Percentiles rank a stretch among this genome's conserved stretches.
phyloP scores from a whole-genome alignment of 2,113 vertebrate genomes.

The Eolophus roseicapilla region DNA sequence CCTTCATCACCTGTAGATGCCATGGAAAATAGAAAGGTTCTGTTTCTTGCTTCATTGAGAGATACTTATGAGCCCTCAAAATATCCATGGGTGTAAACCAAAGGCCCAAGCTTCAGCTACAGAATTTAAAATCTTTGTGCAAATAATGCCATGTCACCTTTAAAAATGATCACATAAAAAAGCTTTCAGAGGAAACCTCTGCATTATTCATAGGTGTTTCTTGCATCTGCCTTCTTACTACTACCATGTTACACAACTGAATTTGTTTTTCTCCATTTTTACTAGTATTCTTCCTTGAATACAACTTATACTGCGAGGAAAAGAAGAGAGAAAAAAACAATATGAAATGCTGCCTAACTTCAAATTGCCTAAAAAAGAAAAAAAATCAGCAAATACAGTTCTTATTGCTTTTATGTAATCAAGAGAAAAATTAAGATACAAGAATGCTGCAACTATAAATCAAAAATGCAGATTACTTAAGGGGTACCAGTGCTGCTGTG shows the following conservation, averaged over 20 bases:
- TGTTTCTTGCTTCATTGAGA: not conserved
- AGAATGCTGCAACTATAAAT: not conserved
- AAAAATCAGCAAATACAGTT: not conserved
- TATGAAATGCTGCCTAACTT: not conserved
- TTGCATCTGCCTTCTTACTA: not conserved
- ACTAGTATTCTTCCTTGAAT: not conserved
- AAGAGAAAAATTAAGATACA: not conserved
- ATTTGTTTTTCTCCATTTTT: not conserved
- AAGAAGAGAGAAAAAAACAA: not conserved
- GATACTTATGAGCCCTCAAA: not conserved
- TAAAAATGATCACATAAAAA: not conserved
- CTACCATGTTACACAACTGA: not conserved
- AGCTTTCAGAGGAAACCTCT: not conserved
- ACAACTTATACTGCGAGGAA: not conserved
- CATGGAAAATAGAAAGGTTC: not conserved
- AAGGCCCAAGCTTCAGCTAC: not conserved
- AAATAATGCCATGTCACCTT: not conserved
- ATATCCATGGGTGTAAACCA: not conserved
- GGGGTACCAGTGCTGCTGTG: not conserved
- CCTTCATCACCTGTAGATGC: not conserved
- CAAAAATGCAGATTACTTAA: not conserved
- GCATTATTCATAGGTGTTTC: not conserved
- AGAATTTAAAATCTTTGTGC: not conserved
- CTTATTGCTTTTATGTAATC: slow-evolving; percentile 4
- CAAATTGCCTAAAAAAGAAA: not conserved